Conservation (phyloP, 2,888 invertebrate species). For the Abscondita cerata region DNA sequence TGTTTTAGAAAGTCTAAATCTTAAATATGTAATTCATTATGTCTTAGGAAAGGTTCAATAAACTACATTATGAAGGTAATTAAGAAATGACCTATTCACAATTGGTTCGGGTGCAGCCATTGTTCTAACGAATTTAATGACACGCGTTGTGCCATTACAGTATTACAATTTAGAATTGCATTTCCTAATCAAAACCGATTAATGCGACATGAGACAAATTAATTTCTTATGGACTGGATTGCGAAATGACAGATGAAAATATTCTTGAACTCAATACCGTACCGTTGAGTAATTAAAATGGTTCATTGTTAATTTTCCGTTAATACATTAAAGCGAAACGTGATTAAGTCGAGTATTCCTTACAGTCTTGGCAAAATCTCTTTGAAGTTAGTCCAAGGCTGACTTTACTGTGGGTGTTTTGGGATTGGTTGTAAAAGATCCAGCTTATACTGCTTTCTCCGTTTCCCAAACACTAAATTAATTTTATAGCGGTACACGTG, state of each 20-base stretch:
- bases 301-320: constrained; percentile 21
- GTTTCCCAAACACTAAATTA: constrained; percentile 37
- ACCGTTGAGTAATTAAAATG: constrained; percentile 13
- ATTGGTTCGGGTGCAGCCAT: constrained; percentile 20
- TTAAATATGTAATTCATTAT: no score
- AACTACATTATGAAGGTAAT: constrained; percentile 1
- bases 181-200: constrained; percentile 27
- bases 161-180: constrained; percentile 16
- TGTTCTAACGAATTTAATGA: constrained; percentile 19
- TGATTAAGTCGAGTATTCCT: not conserved
- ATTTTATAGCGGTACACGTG: constrained; percentile 35
- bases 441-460: constrained; percentile 24
- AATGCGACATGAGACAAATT: constrained; percentile 23
- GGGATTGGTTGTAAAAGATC: constrained; percentile 36
- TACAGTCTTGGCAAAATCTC: constrained; percentile 12
- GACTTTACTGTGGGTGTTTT: constrained; percentile 37
- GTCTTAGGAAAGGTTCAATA: not conserved
- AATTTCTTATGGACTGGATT: constrained; percentile 3
- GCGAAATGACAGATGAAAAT: constrained; percentile 4
- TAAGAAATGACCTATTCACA: constrained; percentile 16
- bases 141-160: constrained; percentile 1
- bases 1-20: no score
- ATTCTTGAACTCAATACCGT: no score
- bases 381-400: constrained; percentile 31
- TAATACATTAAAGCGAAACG: constrained; percentile 12